Conservation (phyloP, 2,888 invertebrate genomes). For the Anaspis maculata region DNA sequence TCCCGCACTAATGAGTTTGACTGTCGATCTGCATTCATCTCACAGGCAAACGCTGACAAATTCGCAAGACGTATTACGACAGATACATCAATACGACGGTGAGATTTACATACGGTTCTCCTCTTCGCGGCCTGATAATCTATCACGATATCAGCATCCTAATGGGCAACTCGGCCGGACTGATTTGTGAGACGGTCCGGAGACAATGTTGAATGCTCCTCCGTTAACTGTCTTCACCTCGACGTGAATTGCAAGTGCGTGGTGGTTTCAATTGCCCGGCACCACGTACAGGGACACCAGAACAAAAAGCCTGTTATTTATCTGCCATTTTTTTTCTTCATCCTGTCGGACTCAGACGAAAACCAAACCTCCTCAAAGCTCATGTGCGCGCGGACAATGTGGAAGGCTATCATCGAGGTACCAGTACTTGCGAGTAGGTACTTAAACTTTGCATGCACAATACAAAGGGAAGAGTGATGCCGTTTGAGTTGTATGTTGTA, state of each 20-base stretch:
- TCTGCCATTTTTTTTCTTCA: no score
- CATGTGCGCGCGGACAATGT: no score
- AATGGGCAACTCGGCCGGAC: conserved; percentile 27
- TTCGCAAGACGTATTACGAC: conserved; percentile 33
- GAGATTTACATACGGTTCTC: conserved; percentile 35
- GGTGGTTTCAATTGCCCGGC: conserved; percentile 15
- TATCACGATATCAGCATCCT: conserved; percentile 35
- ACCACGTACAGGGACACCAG: conserved; percentile 10
- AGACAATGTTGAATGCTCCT: conserved; percentile 32
- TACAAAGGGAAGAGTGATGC: no score
- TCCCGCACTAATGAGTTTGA: no score
- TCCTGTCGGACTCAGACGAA: no score
- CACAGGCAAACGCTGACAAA: conserved; percentile 27
- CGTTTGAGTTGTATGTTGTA: no score
- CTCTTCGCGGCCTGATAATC: conserved; percentile 32
- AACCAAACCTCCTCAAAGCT: no score
- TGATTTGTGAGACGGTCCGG: conserved; percentile 32
- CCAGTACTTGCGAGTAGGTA: no score
- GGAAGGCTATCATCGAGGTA: no score
- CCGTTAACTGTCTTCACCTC: conserved; percentile 31
- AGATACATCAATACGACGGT: conserved; percentile 33
- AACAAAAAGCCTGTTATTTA: conserved; percentile 8
- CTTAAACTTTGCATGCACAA: no score
- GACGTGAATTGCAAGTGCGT: conserved; percentile 20
- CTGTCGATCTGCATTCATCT: conserved; percentile 24